Base-by-base conservation (phyloP, 2,113 vertebrate species). In the Opisthocomus hoazin region DNA sequence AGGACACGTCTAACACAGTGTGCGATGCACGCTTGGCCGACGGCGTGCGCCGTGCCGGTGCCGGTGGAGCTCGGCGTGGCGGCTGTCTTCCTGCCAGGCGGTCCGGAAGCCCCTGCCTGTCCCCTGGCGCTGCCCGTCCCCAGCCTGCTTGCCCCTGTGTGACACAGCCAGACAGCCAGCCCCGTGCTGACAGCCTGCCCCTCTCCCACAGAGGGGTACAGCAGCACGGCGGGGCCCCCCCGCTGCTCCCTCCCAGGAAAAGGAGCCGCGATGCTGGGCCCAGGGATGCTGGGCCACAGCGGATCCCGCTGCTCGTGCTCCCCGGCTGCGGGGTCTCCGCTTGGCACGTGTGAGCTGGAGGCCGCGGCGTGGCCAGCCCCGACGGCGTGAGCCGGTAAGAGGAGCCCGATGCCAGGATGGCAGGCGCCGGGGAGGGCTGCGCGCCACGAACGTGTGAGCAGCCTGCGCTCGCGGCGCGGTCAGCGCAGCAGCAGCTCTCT, bases 11-110 rank as follows among this genome's bases (percentile, higher is more conserved):
- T 51, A 76, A 94, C 12, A 51, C 89, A 41, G 76, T 0, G 0
- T 14, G 43, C 36, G 53, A 77, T 5, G 23, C 45, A 41, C 0
- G 0, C 68, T 23, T 0, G 1, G 53, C 46, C 0, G 0, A 90
- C 2, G 22, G 65, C 65, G 54, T 1, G 2, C 0, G 0, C 46
- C 0, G 0, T 18, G 37, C 69, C 63, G 65, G 21, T 65, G 68
- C 64, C 1, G 0, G 0, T 17, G 64, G 76, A 86, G 84, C 91
- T 85, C 16, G 2, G 80, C 1, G 0, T 29, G 39, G 53, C 2
- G 4, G n/a, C 17, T 2, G 3, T 83, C 39, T 61, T 74, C 39
- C 36, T n/a, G 12, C 51, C 90, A 80, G 43, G 50, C 64, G 43
- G 19, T 39, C 51, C 85, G 95, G 81, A 94, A 96, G 84, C 77